phyloP scores from a whole-genome alignment of 2,888 invertebrate species.

The Calameuta idolon region DNA sequence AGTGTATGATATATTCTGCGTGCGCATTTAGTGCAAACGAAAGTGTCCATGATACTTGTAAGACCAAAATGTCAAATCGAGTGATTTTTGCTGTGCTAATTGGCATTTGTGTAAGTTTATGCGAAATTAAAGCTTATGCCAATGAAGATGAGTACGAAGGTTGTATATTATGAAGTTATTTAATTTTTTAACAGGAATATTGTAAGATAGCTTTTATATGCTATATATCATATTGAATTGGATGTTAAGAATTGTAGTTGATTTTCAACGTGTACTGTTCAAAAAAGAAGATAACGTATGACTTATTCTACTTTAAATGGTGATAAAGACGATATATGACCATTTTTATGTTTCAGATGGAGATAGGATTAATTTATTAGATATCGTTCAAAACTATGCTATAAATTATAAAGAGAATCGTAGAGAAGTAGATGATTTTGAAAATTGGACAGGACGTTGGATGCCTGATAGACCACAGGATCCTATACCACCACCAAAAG shows the following conservation, averaged over 20 bases:
- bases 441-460: slow-evolving; percentile 65
- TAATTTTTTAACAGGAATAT: background rate
- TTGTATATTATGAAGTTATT: background rate
- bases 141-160: background rate
- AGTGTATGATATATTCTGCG: background rate
- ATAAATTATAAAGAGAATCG: background rate
- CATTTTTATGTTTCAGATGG: background rate
- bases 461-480: slow-evolving; percentile 57
- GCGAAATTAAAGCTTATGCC: background rate
- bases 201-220: background rate
- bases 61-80: background rate
- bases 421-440: slow-evolving; percentile 22
- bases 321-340: no score
- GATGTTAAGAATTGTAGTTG: background rate
- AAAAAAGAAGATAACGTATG: background rate
- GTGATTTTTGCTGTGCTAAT: background rate
- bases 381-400: background rate
- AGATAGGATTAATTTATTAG: background rate
- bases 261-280: background rate
- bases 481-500: slow-evolving; percentile 48
- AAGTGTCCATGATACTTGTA: background rate
- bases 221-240: background rate
- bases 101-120: background rate
- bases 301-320: no score
- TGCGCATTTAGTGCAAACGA: background rate